Percentiles rank a stretch among this genome's conserved stretches.
These are phyloP conservation scores for Lagorchestes hirsutus DNA, from an alignment of 2,797 vertebrate species.

Conservation along the genomic window DNA sequence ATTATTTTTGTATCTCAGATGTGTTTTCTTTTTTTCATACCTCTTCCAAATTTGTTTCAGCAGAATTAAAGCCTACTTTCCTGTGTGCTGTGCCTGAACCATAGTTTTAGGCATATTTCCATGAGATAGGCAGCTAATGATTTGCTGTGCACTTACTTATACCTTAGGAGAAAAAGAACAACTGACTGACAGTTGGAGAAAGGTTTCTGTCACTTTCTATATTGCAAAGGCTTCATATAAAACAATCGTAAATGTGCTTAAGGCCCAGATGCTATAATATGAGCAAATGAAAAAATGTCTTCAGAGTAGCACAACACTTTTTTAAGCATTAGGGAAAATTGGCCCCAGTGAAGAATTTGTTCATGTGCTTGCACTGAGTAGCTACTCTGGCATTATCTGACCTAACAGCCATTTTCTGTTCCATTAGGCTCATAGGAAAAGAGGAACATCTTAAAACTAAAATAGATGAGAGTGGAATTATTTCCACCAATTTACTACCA, in stretches of 20 bases:
- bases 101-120: neutral
- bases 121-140: neutral
- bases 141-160: neutral
- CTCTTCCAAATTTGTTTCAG: neutral
- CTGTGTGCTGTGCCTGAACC: neutral
- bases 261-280: neutral
- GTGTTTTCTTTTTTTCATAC: neutral
- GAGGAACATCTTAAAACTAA: neutral
- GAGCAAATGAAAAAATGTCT: constrained; percentile 3
- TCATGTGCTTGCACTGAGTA: neutral
- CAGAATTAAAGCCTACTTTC: neutral
- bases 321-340: constrained; percentile 32
- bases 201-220: neutral
- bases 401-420: neutral
- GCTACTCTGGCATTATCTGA: neutral
- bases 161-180: neutral
- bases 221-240: neutral
- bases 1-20: neutral
- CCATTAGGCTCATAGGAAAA: neutral
- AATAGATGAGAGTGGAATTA: neutral
- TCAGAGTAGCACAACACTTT: constrained; percentile 16
- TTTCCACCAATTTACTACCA: neutral
- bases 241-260: constrained; percentile 22
- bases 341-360: neutral
- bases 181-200: neutral